Evolutionary conservation across 92 coral and sea anemone genomes (phyloP).

Genomic region (Phenganax stokvisi): DNA sequence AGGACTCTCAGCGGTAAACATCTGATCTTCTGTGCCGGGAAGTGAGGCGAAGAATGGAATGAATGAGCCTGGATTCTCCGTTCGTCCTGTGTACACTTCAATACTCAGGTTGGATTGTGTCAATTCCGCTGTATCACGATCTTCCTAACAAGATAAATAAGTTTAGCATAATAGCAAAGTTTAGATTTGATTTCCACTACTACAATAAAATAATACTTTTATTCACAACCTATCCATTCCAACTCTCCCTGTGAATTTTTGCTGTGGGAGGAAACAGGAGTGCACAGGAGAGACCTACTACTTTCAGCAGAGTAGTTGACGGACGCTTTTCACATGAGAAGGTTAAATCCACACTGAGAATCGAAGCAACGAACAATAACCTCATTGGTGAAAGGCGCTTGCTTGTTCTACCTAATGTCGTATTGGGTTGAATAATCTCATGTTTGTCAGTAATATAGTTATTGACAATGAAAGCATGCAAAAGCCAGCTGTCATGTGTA

Average conservation of each 20-base stretch:
- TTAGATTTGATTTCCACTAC: neutral
- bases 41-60: constrained; percentile 32
- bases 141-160: neutral
- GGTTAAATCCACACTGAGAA: too few species aligned
- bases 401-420: too few species aligned
- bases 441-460: too few species aligned
- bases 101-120: constrained; percentile 20
- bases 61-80: constrained; percentile 24
- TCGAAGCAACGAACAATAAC: too few species aligned
- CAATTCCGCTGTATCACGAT: neutral
- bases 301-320: too few species aligned
- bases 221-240: too few species aligned
- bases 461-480: too few species aligned
- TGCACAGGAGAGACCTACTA: too few species aligned
- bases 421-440: too few species aligned
- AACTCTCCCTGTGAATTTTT: neutral
- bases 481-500: neutral
- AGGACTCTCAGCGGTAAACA: neutral
- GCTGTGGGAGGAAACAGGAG: neutral
- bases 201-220: too few species aligned
- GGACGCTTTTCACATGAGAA: too few species aligned
- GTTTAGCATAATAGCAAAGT: neutral
- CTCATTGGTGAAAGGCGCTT: too few species aligned
- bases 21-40: neutral
- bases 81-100: constrained; percentile 17